Evolutionary conservation across 1,140 invertebrate species (phyloP).

Genomic region (Heliothis subflexa): DNA sequence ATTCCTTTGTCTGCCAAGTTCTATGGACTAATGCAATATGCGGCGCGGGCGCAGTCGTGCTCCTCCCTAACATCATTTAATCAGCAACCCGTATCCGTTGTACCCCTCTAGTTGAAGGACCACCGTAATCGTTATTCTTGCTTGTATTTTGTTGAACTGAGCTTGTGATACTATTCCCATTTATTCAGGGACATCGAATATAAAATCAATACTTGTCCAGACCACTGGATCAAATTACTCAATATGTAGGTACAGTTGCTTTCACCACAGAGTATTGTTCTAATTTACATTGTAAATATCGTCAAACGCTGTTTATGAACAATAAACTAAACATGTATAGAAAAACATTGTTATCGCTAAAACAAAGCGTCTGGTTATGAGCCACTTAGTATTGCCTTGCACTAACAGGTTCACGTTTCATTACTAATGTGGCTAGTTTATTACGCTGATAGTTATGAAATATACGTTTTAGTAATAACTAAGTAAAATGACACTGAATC

Average conservation of each 20-base stretch:
- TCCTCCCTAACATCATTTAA: slow-evolving; percentile 65
- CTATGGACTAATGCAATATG: too few relatives aligned
- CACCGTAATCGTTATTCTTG: slow-evolving; percentile 44
- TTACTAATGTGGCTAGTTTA: not conserved
- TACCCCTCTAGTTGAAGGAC: slow-evolving; percentile 52
- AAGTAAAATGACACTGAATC: too few relatives aligned
- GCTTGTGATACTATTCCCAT: too few relatives aligned
- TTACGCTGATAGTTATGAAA: not conserved
- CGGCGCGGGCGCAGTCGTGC: slow-evolving; percentile 11
- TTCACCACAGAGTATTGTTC: too few relatives aligned
- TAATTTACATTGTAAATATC: not conserved
- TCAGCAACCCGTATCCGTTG: slow-evolving; percentile 71
- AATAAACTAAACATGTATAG: slow-evolving; percentile 1
- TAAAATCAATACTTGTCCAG: too few relatives aligned
- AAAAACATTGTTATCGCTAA: slow-evolving; percentile 35
- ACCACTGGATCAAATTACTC: not conserved
- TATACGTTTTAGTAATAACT: not conserved
- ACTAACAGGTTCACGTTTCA: slow-evolving; percentile 21
- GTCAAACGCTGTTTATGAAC: not conserved
- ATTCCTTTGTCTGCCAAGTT: too few relatives aligned
- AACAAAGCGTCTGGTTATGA: slow-evolving; percentile 39
- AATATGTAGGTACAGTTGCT: too few relatives aligned
- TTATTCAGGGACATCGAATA: too few relatives aligned
- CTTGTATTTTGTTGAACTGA: slow-evolving; percentile 3
- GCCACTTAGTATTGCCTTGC: slow-evolving; percentile 34